phyloP scores from a whole-genome alignment of 2,113 vertebrate species.

The Romanogobio albipinnatus region DNA sequence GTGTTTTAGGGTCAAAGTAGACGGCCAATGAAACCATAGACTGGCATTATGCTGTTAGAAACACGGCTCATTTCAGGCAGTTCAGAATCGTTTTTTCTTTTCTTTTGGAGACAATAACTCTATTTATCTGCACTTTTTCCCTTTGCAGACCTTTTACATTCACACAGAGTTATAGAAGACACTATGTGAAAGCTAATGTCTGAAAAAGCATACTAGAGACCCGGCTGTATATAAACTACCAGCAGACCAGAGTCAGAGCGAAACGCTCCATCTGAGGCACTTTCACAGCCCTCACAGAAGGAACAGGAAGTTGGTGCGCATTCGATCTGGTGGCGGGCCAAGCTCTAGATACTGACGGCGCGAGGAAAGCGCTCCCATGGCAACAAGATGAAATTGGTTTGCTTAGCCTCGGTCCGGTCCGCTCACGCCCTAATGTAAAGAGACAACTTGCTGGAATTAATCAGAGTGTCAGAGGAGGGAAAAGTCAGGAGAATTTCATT shows the following conservation, averaged over 20 bases:
- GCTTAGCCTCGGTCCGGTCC: constrained; percentile 61
- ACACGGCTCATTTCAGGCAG: no score
- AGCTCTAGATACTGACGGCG: constrained; percentile 58
- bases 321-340: constrained; percentile 66
- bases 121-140: no score
- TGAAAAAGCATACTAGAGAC: neutral
- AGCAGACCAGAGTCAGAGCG: neutral
- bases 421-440: constrained; percentile 78
- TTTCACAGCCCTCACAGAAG: constrained; percentile 52
- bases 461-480: constrained; percentile 66
- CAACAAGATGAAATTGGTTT: constrained; percentile 72
- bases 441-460: constrained; percentile 76
- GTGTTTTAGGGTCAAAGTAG: no score
- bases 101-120: no score
- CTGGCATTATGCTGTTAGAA: no score
- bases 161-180: no score
- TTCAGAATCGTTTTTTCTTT: no score
- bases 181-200: no score
- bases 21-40: no score
- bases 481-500: constrained; percentile 60
- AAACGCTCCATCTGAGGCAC: neutral
- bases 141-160: no score
- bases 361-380: constrained; percentile 74
- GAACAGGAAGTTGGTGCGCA: constrained; percentile 70
- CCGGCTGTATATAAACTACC: neutral